Conservation (phyloP, 1,140 invertebrate species). For the Pantala flavescens region DNA sequence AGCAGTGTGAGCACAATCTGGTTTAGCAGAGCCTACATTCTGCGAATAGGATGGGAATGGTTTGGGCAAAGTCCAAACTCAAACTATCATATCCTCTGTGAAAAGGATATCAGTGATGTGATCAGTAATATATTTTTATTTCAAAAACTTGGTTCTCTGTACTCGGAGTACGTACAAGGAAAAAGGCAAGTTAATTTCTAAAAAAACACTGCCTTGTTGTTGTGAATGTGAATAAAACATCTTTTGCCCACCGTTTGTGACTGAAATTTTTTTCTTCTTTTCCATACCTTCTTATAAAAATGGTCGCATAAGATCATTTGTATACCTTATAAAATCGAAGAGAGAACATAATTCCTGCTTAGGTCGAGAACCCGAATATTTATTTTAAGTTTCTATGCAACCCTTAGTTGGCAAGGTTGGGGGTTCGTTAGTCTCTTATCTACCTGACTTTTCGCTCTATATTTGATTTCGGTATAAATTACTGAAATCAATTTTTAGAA, state of each 20-base stretch:
- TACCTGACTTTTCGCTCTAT: too few relatives aligned
- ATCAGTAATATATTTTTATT: constrained; percentile 11
- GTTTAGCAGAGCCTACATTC: constrained; percentile 4
- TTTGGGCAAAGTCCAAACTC: background rate
- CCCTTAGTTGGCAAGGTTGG: too few relatives aligned
- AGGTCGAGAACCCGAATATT: too few relatives aligned
- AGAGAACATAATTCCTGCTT: too few relatives aligned
- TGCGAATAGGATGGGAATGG: background rate
- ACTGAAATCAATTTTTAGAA: too few relatives aligned
- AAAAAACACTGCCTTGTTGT: constrained; percentile 9
- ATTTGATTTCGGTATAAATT: too few relatives aligned
- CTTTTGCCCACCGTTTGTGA: background rate
- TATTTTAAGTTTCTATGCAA: too few relatives aligned
- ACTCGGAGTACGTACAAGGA: constrained; percentile 8
- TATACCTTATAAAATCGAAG: too few relatives aligned
- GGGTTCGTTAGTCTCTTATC: too few relatives aligned
- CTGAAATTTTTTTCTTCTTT: background rate
- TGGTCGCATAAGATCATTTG: too few relatives aligned
- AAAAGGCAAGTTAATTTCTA: constrained; percentile 1
- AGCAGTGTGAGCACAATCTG: background rate
- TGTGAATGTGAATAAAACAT: constrained; percentile 4
- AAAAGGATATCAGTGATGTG: background rate
- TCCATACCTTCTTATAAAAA: background rate
- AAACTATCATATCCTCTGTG: constrained; percentile 6
- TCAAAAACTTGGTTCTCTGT: constrained; percentile 1